These are phyloP conservation scores for Polypterus bichir DNA, from an alignment of 2,113 vertebrate species.

Conservation along the genomic window DNA sequence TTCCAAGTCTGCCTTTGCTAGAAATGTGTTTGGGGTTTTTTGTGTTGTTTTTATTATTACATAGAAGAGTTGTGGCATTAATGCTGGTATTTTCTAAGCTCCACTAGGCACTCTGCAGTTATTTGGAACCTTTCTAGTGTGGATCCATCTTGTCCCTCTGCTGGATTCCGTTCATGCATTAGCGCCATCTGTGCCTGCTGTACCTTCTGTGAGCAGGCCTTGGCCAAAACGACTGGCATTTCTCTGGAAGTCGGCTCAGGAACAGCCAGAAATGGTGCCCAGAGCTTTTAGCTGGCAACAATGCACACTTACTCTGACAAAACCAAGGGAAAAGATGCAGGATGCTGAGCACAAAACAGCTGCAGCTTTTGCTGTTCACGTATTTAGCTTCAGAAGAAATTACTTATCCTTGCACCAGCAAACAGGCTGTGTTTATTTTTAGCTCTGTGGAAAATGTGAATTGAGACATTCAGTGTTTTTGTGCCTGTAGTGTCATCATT, in stretches of 20 bases:
- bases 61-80: conserved; percentile 41
- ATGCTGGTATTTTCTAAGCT: conserved; percentile 59
- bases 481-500: no score
- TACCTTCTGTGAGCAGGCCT: conserved; percentile 83
- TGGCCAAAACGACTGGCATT: conserved; percentile 93
- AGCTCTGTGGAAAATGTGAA: conserved; percentile 7
- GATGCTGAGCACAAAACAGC: conserved; percentile 43
- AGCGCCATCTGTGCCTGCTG: conserved; percentile 95
- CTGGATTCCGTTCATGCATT: conserved; percentile 98
- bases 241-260: conserved; percentile 59
- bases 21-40: no score
- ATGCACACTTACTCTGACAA: conserved; percentile 49
- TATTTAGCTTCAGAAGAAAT: conserved; percentile 23
- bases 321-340: conserved; percentile 21
- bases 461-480: not conserved
- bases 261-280: conserved; percentile 53
- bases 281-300: conserved; percentile 55
- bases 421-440: conserved; percentile 6
- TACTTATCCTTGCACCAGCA: conserved; percentile 17
- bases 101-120: conserved; percentile 73
- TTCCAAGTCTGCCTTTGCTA: no score
- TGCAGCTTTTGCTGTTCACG: conserved; percentile 34
- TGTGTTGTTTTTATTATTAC: conserved; percentile 41
- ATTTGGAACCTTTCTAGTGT: conserved; percentile 79
- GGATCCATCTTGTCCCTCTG: conserved; percentile 74